Evolutionary conservation across 2,888 invertebrate species (phyloP).

Genomic region (Stenichneumon culpator): DNA sequence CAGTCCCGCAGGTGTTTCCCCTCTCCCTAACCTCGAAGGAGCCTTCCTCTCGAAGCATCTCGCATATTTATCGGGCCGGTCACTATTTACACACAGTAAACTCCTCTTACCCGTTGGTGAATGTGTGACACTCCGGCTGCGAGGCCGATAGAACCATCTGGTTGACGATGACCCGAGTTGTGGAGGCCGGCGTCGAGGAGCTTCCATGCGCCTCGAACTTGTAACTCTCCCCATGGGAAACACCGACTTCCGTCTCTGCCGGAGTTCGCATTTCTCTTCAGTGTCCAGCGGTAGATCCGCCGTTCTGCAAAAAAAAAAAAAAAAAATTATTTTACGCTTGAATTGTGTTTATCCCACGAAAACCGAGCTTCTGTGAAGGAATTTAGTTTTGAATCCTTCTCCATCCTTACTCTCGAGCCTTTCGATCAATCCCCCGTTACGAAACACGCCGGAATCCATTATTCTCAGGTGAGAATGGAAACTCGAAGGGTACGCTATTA

Average conservation of each 20-base stretch:
- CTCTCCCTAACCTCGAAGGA: conserved; percentile 2
- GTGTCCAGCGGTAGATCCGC: conserved; percentile 24
- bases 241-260: conserved; percentile 80
- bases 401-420: not conserved
- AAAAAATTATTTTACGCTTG: not conserved
- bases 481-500: conserved; percentile 34
- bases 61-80: conserved; percentile 21
- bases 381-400: not conserved
- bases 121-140: conserved; percentile 80
- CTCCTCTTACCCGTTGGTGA: conserved; percentile 80
- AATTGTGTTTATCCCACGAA: not conserved
- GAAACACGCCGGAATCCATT: conserved; percentile 20
- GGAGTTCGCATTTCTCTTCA: conserved; percentile 79
- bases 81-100: conserved; percentile 39
- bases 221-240: conserved; percentile 79
- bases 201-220: conserved; percentile 76
- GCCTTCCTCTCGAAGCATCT: conserved; percentile 33
- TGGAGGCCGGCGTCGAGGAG: conserved; percentile 70
- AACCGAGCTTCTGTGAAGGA: not conserved
- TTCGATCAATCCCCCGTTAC: not conserved
- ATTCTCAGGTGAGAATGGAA: conserved; percentile 23
- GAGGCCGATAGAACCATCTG: conserved; percentile 79
- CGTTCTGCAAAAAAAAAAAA: conserved; percentile 39
- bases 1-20: conserved; percentile 22
- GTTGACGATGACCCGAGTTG: conserved; percentile 73